These are phyloP conservation scores for Gallirallus australis DNA, from an alignment of 2,797 vertebrate genomes.

Conservation along the genomic window DNA sequence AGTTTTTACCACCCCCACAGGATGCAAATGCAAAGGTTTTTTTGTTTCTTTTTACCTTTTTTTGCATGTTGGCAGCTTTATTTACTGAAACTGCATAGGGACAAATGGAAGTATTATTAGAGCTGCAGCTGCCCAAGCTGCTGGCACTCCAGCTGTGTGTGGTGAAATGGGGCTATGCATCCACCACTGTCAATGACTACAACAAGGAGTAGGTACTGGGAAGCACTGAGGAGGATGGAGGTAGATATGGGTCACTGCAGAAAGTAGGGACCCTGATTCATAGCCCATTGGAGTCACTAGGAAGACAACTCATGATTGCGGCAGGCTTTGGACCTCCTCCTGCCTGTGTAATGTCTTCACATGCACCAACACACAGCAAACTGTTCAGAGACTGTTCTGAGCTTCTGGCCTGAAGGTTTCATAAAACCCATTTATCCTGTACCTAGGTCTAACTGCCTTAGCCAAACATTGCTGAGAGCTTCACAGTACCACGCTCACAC, in stretches of 20 bases:
- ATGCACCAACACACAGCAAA: accelerated
- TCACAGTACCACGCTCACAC: background rate
- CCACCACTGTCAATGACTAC: accelerated
- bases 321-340: accelerated
- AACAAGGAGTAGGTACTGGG: background rate
- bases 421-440: background rate
- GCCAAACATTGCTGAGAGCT: background rate
- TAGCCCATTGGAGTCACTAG: background rate
- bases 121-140: background rate
- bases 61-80: background rate
- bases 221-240: background rate
- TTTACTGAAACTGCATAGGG: background rate
- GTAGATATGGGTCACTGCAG: background rate
- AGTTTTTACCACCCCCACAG: background rate
- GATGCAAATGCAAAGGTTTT: background rate
- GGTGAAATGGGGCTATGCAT: background rate
- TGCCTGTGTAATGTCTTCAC: background rate
- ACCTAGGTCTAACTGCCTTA: background rate
- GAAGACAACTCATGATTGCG: background rate
- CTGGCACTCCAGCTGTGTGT: background rate
- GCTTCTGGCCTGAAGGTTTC: background rate
- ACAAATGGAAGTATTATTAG: background rate
- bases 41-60: background rate
- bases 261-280: background rate
- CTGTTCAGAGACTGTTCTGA: background rate